Base-by-base conservation (phyloP, 2,113 vertebrate genomes). In the Amphiprion percula region DNA sequence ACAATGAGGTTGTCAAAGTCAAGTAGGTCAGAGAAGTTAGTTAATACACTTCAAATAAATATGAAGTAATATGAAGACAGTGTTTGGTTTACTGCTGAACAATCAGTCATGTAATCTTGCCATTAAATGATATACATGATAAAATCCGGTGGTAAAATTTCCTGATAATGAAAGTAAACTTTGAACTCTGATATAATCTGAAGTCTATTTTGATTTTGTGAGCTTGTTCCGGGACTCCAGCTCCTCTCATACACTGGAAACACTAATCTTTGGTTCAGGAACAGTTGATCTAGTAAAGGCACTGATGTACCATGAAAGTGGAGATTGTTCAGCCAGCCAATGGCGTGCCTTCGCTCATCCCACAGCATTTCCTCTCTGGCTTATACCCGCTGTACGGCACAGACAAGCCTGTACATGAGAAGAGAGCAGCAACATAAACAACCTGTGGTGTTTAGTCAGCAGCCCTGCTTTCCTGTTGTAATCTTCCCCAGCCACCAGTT, bases 301-400 rank as follows among this genome's bases (percentile, higher is more conserved):
- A 41, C n/a, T n/a, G 52, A 63, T 72, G 47, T 54, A 52, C 60
- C 55, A 21, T 59, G 46, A 74, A 61, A 21, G 64, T n/a, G 28
- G 67, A 58, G 50, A 72, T 62, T 73, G 17, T 21, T 46, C 37
- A 21, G 39, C 10, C 24, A 64, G 58, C 65, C 72, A 71, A 46
- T 73, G 39, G 49, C 65, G 60, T 61, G 65, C 21, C 37, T 26
- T 66, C 26, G 37, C 69, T 90, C 82, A 82, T 70, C 58, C 54
- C 19, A 10, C 37, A 50, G 60, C 19, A 70, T 81, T 85, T 91
- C 80, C 86, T 84, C 28, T 71, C 47, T 30, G 67, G 74, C 58
- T 85, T 80, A 60, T 8, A 53, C 23, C 5, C 21, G 69, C 61
- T 44, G 54, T 46, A 64, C 60, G 71, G 75, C 70, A 46, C 67